Percentiles rank a stretch among this genome's conserved stretches.
Conservation (phyloP, 2,888 invertebrate species). For the Eristalis intricaria region DNA sequence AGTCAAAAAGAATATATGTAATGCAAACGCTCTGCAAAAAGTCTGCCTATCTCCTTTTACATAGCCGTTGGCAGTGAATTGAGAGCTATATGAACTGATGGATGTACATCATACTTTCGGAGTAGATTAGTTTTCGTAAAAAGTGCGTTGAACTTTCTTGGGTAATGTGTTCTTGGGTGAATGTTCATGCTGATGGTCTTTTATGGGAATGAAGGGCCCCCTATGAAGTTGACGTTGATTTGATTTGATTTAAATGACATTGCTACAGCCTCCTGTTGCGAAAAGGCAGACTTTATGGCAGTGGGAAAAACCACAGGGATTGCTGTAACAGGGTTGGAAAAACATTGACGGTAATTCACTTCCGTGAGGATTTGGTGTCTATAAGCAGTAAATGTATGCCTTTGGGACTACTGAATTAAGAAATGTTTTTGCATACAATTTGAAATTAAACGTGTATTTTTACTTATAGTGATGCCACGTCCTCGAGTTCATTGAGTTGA, state of each 20-base stretch:
- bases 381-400: not conserved
- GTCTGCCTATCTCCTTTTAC: constrained; percentile 11
- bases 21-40: constrained; percentile 45
- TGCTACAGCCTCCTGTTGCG: constrained; percentile 51
- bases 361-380: constrained; percentile 3
- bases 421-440: not conserved
- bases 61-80: not conserved
- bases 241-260: constrained; percentile 64
- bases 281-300: constrained; percentile 52
- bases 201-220: constrained; percentile 26
- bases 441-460: not conserved
- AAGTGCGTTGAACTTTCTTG: constrained; percentile 52
- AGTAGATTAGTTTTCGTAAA: constrained; percentile 22
- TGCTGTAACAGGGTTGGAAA: constrained; percentile 27
- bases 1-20: constrained; percentile 19
- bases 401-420: constrained; percentile 21
- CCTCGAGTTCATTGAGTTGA: not conserved
- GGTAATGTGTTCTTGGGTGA: not conserved
- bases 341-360: constrained; percentile 40
- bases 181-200: constrained; percentile 9
- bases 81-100: not conserved
- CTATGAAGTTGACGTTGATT: constrained; percentile 57
- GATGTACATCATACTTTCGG: not conserved
- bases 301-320: constrained; percentile 45
- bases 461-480: too few relatives aligned